Percentiles rank a stretch among this genome's conserved stretches.
These are phyloP conservation scores for Penaeus chinensis DNA, from an alignment of 1,140 invertebrate species.

Conservation along the genomic window DNA sequence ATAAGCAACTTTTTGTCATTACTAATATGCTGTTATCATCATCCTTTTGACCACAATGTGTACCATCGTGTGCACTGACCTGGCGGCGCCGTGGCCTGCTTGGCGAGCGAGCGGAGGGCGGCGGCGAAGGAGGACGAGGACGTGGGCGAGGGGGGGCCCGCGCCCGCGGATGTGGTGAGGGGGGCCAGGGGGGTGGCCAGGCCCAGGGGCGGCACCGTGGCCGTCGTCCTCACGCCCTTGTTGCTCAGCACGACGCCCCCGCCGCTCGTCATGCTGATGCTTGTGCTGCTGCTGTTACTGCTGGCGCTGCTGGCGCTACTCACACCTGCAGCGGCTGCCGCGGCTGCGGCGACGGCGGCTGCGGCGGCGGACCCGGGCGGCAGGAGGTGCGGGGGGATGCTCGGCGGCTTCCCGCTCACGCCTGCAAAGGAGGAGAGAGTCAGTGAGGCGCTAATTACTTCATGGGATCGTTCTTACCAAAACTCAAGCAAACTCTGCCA, in stretches of 20 bases:
- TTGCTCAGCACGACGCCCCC: conserved; percentile 28
- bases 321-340: conserved; percentile 37
- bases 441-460: not conserved
- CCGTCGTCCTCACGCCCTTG: conserved; percentile 51
- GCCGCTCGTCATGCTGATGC: conserved; percentile 39
- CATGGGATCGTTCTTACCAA: too few relatives aligned
- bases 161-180: conserved; percentile 54
- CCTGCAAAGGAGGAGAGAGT: conserved; percentile 23
- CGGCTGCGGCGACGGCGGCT: conserved; percentile 48
- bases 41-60: too few relatives aligned
- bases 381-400: conserved; percentile 44
- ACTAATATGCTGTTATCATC: too few relatives aligned
- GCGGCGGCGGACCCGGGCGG: conserved; percentile 42
- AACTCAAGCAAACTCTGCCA: too few relatives aligned
- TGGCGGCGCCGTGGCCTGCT: conserved; percentile 76
- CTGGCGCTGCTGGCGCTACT: conserved; percentile 31
- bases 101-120: conserved; percentile 82
- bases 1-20: too few relatives aligned
- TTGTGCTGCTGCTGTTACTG: conserved; percentile 50
- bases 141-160: conserved; percentile 64
- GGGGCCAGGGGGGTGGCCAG: conserved; percentile 38
- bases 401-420: conserved; percentile 51
- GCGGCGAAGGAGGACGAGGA: conserved; percentile 78
- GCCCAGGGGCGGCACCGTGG: conserved; percentile 54
- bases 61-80: not conserved